Percentiles rank a stretch among this genome's conserved stretches.
Conservation (phyloP, 2,113 vertebrate species). For the Tichodroma muraria region DNA sequence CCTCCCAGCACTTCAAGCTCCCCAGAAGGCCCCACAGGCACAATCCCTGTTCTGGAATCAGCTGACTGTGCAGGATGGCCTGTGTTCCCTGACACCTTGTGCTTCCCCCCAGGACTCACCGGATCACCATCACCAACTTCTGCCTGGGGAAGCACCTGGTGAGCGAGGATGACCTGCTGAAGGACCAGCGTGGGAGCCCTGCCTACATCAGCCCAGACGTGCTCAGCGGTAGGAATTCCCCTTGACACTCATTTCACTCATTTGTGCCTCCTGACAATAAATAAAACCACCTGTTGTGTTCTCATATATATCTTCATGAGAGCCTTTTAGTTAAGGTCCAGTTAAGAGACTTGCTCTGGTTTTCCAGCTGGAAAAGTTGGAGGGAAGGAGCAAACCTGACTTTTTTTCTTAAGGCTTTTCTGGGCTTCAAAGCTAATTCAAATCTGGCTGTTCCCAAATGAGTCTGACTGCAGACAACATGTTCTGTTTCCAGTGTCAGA, state of each 20-base stretch:
- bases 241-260: rapidly evolving
- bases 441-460: neutral
- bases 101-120: conserved; percentile 80
- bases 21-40: neutral
- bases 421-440: neutral
- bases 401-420: neutral
- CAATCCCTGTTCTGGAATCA: neutral
- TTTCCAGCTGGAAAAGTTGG: neutral
- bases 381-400: neutral
- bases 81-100: neutral
- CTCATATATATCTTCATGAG: neutral
- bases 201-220: conserved; percentile 98
- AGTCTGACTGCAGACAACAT: neutral
- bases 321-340: neutral
- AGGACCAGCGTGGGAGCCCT: conserved; percentile 98
- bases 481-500: neutral
- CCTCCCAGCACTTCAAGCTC: neutral
- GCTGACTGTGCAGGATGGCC: neutral
- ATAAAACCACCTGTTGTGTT: neutral
- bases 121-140: conserved; percentile 99
- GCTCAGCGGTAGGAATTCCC: conserved; percentile 82
- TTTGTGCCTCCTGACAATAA: neutral
- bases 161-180: conserved; percentile 95
- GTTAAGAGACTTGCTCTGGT: neutral
- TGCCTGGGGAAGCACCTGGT: conserved; percentile 98